Evolutionary conservation across 2,113 vertebrate species (phyloP).

Genomic region (Nothocercus nigrocapillus): DNA sequence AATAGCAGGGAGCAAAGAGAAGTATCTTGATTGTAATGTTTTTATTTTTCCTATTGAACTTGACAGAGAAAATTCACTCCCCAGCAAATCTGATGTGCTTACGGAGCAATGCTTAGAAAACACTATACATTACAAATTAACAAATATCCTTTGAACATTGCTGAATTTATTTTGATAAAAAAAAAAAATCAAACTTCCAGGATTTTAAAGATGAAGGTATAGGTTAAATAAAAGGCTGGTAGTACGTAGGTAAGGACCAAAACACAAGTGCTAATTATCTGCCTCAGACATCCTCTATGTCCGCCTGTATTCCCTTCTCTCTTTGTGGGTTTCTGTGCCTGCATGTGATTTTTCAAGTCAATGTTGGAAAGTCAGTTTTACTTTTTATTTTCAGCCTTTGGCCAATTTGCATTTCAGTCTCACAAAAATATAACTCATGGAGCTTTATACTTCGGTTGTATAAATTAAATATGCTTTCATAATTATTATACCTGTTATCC

Average conservation of each 20-base stretch:
- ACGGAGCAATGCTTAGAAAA: slow-evolving; percentile 55
- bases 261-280: neutral
- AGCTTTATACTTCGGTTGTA: slow-evolving; percentile 40
- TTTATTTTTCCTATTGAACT: slow-evolving; percentile 35
- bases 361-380: slow-evolving; percentile 44
- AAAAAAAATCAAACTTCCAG: slow-evolving; percentile 34
- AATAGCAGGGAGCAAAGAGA: slow-evolving; percentile 41
- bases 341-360: slow-evolving; percentile 10
- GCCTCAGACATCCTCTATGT: neutral
- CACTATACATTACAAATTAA: slow-evolving; percentile 9
- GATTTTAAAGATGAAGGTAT: slow-evolving; percentile 39
- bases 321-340: neutral
- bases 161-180: slow-evolving; percentile 27
- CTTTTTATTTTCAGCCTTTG: slow-evolving; percentile 57
- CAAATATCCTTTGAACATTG: slow-evolving; percentile 20
- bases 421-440: slow-evolving; percentile 54
- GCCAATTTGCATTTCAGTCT: slow-evolving; percentile 63
- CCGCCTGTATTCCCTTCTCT: neutral
- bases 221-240: slow-evolving; percentile 53
- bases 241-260: slow-evolving; percentile 25
- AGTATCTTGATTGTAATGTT: slow-evolving; percentile 23
- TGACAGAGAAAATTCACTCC: slow-evolving; percentile 69
- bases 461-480: slow-evolving; percentile 63
- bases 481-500: slow-evolving; percentile 65
- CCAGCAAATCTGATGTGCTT: slow-evolving; percentile 64